Base-by-base conservation (phyloP, 2,113 vertebrate genomes). In the Myotis brandtii region DNA sequence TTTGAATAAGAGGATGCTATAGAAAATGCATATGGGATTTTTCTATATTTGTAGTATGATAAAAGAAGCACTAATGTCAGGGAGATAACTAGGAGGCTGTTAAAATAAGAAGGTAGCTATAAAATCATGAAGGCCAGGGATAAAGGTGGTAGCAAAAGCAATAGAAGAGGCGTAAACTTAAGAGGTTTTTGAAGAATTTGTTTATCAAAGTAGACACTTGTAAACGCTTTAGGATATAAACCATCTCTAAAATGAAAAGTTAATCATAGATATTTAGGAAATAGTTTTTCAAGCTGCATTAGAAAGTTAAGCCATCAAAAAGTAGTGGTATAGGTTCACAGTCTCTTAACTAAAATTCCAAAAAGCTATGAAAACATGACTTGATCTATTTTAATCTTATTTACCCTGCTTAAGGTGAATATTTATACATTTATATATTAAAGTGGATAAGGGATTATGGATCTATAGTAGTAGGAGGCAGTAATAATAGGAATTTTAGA, bases 241-340 rank as follows among this genome's bases (percentile, higher is more conserved):
- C 56, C 40, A 54, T 77, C n/a, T 95, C 66, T 87, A 79, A 96
- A 87, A 70, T 62, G 70, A 62, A 72, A 93, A 73, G 8, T 89
- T 89, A 82, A 72, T 90, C 30, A 32, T 54, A 70, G 30, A 86
- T 86, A 70, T 64, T 93, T 72, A 40, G 52, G 40, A 40, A 79
- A 48, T 91, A 66, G 27, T 86, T 91, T 96, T 94, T 95, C 7
- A 85, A 67, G 54, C 54, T 92, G 16, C 6, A 11, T 89, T 94
- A n/a, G 50, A 83, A 95, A 73, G 46, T 81, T 43, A 93, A 52
- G 40, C 30, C 21, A 14, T 90, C 79, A 59, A 18, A 67, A 94
- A 86, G 34, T 70, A 37, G 25, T 88, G 69, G 37, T 89, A 18
- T 0, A 18, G 54, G 48, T 75, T 66, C 21, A 40, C 7, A 81